A percentile compares a stretch with the other conserved stretches of the same genome.
Conservation (phyloP, 1,140 invertebrate species). For the Colletes latitarsis region DNA sequence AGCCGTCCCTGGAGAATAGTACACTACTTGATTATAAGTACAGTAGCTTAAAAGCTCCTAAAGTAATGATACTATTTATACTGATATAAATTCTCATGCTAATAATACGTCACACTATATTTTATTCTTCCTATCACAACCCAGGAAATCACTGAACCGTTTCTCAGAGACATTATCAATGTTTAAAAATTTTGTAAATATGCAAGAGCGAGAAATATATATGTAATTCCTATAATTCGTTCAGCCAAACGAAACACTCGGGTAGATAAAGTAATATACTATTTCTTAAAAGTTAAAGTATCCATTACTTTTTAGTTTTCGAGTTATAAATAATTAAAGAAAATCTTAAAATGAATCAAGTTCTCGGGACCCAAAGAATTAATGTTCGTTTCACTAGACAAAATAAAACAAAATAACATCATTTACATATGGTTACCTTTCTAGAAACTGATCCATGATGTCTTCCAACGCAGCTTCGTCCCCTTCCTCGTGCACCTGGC, state of each 20-base stretch:
- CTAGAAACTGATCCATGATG: conserved; percentile 87
- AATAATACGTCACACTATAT: neutral
- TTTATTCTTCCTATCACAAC: too few species aligned
- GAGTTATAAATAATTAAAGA: too few species aligned
- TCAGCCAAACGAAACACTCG: too few species aligned
- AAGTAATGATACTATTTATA: conserved; percentile 18
- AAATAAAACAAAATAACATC: neutral
- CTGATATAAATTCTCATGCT: neutral
- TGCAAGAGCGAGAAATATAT: too few species aligned
- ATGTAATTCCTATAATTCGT: neutral
- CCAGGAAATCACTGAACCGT: too few species aligned
- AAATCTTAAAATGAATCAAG: too few species aligned
- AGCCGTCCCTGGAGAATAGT: conserved; percentile 78
- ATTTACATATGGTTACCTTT: conserved; percentile 78
- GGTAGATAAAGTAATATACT: too few species aligned
- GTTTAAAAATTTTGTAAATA: too few species aligned
- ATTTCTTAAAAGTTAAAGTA: neutral
- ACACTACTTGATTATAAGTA: conserved; percentile 81
- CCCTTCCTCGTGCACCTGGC: conserved; percentile 80
- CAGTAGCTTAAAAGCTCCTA: conserved; percentile 56
- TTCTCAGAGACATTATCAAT: too few species aligned
- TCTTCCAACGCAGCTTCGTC: conserved; percentile 84
- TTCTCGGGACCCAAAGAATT: neutral
- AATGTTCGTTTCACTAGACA: conserved; percentile 2
- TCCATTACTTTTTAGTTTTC: neutral